Evolutionary conservation across 1,140 invertebrate genomes (phyloP).

Genomic region (Leptonema lineaticorne): DNA sequence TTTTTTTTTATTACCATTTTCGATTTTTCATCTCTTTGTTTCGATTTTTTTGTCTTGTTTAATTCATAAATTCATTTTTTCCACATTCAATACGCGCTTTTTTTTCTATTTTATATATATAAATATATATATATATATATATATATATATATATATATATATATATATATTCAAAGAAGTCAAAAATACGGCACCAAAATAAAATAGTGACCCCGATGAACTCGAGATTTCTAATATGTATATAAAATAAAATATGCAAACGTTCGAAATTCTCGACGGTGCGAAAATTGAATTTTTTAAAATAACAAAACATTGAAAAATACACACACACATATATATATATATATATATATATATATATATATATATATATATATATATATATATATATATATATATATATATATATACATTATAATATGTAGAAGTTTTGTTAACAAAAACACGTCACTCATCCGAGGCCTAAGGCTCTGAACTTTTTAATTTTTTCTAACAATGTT

Average conservation of each 20-base stretch:
- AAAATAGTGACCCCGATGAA: constrained; percentile 13
- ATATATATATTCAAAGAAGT: background rate
- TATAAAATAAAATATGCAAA: constrained; percentile 10
- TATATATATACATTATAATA: background rate
- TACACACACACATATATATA: too few species aligned
- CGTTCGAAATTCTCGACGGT: background rate
- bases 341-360: too few species aligned
- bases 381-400: too few species aligned
- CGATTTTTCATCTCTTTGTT: too few species aligned
- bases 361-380: too few species aligned
- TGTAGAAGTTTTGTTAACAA: background rate
- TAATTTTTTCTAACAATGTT: too few species aligned
- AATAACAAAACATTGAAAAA: too few species aligned
- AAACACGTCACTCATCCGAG: constrained; percentile 5
- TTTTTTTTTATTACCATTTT: too few species aligned
- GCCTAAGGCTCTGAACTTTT: constrained; percentile 1
- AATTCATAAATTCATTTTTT: constrained; percentile 18
- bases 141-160: background rate
- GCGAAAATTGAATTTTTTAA: constrained; percentile 2
- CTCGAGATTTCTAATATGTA: constrained; percentile 13
- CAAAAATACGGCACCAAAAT: constrained; percentile 1
- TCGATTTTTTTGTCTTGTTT: too few species aligned
- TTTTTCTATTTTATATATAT: too few species aligned
- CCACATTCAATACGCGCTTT: too few species aligned
- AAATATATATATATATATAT: too few species aligned